Conservation (phyloP, 2,797 vertebrate species). For the Zonotrichia albicollis region DNA sequence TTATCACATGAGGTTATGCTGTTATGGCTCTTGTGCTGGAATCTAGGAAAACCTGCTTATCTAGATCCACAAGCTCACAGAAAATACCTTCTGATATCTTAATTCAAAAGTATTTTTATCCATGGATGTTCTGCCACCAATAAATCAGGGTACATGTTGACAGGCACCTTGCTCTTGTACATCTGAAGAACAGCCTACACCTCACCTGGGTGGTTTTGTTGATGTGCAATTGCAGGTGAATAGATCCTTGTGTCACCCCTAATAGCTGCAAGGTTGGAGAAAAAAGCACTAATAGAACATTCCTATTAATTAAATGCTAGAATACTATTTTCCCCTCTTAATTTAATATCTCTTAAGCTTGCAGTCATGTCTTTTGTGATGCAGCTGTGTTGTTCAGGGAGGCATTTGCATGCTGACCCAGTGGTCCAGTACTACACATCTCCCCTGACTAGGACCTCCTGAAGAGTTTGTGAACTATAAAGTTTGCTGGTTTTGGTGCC, state of each 20-base stretch:
- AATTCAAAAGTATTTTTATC: not conserved
- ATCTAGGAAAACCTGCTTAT: not conserved
- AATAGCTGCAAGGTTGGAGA: not conserved
- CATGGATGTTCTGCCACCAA: not conserved
- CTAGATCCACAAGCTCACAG: not conserved
- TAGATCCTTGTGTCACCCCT: not conserved
- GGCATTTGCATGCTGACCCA: not conserved
- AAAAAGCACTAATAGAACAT: not conserved
- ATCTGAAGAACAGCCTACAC: not conserved
- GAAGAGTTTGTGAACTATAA: not conserved
- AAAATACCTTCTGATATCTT: not conserved
- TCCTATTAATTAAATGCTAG: not conserved
- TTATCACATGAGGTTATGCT: not conserved
- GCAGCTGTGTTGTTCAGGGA: not conserved
- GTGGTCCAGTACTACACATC: not conserved
- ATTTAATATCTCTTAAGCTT: not conserved
- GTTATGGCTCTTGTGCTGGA: not conserved
- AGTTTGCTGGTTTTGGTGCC: not conserved
- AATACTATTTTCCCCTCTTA: not conserved
- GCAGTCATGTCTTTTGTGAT: not conserved
- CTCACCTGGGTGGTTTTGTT: not conserved
- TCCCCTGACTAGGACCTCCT: not conserved
- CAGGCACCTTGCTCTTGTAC: not conserved
- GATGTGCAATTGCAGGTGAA: not conserved
- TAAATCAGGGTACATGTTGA: slow-evolving; percentile 10